phyloP scores from a whole-genome alignment of 1,140 invertebrate genomes.

The Babylonia areolata region DNA sequence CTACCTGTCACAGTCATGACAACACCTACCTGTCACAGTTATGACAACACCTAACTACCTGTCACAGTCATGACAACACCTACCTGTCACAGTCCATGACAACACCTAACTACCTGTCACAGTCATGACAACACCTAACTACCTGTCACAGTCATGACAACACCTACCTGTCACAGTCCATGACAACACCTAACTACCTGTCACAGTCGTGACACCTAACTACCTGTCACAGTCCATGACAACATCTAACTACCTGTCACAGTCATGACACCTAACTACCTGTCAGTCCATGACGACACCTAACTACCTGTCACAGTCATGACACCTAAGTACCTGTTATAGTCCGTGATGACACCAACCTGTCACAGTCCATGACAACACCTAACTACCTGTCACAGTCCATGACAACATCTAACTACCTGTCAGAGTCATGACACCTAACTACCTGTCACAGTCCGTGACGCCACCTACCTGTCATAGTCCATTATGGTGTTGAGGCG shows the following conservation, averaged over 20 bases:
- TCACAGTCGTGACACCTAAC: constrained; percentile 15
- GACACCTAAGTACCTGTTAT: neutral
- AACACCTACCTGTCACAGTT: neutral
- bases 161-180: neutral
- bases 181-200: neutral
- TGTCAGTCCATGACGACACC: too few relatives aligned
- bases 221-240: constrained; percentile 33
- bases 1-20: constrained; percentile 25
- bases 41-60: neutral
- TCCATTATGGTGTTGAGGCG: constrained; percentile 34
- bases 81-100: neutral
- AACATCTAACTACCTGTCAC: too few relatives aligned
- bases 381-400: constrained; percentile 32
- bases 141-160: constrained; percentile 21
- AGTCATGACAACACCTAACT: neutral
- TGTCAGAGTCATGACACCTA: neutral
- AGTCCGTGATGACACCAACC: neutral
- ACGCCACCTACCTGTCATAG: constrained; percentile 7
- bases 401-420: too few relatives aligned
- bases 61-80: constrained; percentile 21
- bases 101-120: neutral
- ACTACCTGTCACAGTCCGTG: neutral
- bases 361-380: neutral
- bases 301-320: too few relatives aligned
- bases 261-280: too few relatives aligned